These are phyloP conservation scores for Tapera naevia DNA, from an alignment of 2,797 vertebrate species.

Conservation along the genomic window DNA sequence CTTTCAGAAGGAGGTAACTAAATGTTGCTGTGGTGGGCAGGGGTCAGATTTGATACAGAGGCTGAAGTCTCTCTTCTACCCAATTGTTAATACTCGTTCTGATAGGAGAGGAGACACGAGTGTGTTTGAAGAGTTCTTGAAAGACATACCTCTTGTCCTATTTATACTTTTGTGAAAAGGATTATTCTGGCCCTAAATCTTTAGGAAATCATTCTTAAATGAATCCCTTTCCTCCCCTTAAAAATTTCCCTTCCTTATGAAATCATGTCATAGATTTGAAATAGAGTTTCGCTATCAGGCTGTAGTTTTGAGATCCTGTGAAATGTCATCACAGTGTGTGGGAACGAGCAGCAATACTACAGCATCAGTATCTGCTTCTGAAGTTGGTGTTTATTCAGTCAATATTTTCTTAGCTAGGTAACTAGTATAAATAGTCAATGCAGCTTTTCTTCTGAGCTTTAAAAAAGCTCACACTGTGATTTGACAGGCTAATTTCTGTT, in stretches of 20 bases:
- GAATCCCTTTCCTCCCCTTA: not conserved
- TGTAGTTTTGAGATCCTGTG: not conserved
- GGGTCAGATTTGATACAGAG: not conserved
- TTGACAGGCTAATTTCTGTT: not conserved
- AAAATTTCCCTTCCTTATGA: not conserved
- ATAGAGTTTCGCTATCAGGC: not conserved
- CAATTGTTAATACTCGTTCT: not conserved
- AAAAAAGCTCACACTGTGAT: not conserved
- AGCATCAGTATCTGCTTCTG: not conserved
- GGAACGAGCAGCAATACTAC: not conserved
- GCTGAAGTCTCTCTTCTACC: not conserved
- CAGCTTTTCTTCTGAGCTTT: not conserved
- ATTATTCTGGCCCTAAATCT: not conserved
- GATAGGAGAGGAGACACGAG: not conserved
- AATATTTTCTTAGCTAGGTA: not conserved
- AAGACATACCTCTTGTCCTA: not conserved
- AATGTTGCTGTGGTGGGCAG: not conserved
- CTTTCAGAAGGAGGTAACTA: not conserved
- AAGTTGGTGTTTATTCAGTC: not conserved
- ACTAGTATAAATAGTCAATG: not conserved
- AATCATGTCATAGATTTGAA: not conserved
- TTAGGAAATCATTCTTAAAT: not conserved
- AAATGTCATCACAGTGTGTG: not conserved
- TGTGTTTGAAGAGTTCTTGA: not conserved
- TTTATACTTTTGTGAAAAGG: not conserved